A percentile compares a stretch with the other conserved stretches of the same genome.
Conservation (phyloP, 1,140 invertebrate genomes). For the Papilio aristodemus region DNA sequence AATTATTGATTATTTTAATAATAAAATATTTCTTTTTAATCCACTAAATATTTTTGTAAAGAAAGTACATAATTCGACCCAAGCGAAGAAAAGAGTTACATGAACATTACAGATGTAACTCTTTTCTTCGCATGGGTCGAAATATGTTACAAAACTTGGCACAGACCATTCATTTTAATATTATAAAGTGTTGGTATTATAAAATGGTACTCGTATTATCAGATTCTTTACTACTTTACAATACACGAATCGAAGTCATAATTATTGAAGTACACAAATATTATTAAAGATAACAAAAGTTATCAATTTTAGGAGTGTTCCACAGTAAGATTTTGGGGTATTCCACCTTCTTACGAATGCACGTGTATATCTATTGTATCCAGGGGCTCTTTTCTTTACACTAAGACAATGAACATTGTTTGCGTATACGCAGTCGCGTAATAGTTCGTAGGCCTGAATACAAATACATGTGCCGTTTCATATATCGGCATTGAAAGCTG, state of each 20-base stretch:
- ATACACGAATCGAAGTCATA: too few species aligned
- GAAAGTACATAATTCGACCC: too few species aligned
- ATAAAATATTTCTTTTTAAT: background rate
- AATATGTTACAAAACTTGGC: too few species aligned
- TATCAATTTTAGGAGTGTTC: background rate
- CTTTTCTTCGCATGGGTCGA: too few species aligned
- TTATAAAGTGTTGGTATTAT: too few species aligned
- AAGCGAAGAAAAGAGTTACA: too few species aligned
- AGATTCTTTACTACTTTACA: too few species aligned
- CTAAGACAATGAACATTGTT: background rate
- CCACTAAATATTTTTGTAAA: background rate
- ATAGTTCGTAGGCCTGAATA: constrained; percentile 10
- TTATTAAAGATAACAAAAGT: too few species aligned
- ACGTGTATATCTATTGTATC: background rate
- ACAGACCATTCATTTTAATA: too few species aligned
- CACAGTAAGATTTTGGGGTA: background rate
- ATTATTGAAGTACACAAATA: too few species aligned
- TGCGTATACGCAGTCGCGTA: background rate
- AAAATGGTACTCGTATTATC: too few species aligned
- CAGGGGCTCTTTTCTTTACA: background rate
- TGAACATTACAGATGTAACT: too few species aligned
- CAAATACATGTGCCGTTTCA: constrained; percentile 2
- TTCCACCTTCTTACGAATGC: background rate
- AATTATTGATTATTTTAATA: background rate
- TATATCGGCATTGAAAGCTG: constrained; percentile 1